Base-by-base conservation (phyloP, 2,888 invertebrate genomes). In the Terebella lapidaria region DNA sequence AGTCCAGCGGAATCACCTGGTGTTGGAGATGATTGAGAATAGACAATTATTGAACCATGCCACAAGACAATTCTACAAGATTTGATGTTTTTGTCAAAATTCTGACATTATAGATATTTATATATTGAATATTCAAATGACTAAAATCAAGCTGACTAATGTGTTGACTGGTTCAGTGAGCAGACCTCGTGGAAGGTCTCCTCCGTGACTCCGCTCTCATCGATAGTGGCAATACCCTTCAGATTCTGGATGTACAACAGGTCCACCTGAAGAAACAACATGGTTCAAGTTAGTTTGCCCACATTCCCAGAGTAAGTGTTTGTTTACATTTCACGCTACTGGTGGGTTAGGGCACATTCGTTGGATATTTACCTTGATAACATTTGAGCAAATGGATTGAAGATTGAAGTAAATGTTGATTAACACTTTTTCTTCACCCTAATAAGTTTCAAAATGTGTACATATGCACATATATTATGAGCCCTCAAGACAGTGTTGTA, bases 191-290 rank as follows among this genome's bases (percentile, higher is more conserved):
- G 84, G 74, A 87, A 87, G 67, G 80, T 83, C 1, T 83, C 83
- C 68, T 85, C 85, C 54, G 84, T 85, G 22, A 87, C 84, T 3
- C 85, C 86, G 47, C 84, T 84, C 52, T 84, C 77, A 65, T 86
- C 84, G 61, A 86, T 86, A 70, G 86, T 85, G 35, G 84, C 75
- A 53, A 87, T 86, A 53, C 85, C 85, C 60, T 84, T 78, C 66
- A 87, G 76, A 70, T 84, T 86, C 71, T 85, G 85, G 29, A 84
- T 82, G 70, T 85, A 86, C 71, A 85, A 81, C 55, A 81, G 79
- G 72, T 86, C 85, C 10, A 76, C 84, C 74, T 87, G 60, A 2
- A 28, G 20, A 52, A 22, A 54, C n/a, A 53, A 53, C 15, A 5
- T 20, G 20, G 5, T 18, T 49, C 15, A 18, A 18, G 49, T 18